phyloP scores from a whole-genome alignment of 2,113 vertebrate species.

The Plectropomus leopardus region DNA sequence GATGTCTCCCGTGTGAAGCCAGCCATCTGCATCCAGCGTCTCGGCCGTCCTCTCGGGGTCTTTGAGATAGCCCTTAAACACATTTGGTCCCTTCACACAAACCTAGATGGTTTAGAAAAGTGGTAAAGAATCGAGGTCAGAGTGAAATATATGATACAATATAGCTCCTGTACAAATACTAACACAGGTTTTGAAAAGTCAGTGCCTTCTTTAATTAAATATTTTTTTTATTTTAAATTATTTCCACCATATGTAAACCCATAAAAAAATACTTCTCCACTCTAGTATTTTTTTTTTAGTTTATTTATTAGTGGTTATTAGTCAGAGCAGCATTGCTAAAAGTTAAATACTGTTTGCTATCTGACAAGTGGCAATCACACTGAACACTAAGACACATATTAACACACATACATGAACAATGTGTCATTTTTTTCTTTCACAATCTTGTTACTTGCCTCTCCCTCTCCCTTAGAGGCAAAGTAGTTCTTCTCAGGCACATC shows the following conservation, averaged over 20 bases:
- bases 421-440: background rate
- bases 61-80: constrained; percentile 98
- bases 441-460: constrained; percentile 87
- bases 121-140: background rate
- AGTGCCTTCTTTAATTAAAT: background rate
- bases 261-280: too few relatives aligned
- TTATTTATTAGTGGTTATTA: too few relatives aligned
- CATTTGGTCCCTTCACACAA: constrained; percentile 97
- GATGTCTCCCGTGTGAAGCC: constrained; percentile 98
- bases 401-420: background rate
- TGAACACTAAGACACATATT: background rate
- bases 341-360: background rate
- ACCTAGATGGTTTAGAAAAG: constrained; percentile 83
- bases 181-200: background rate
- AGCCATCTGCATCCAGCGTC: constrained; percentile 91
- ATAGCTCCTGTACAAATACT: background rate
- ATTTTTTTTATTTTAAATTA: background rate
- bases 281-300: too few relatives aligned
- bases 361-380: background rate
- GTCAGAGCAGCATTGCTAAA: background rate
- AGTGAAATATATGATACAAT: background rate
- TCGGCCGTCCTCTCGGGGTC: constrained; percentile 92
- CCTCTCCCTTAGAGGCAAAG: constrained; percentile 94
- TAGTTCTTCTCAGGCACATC: constrained; percentile 98
- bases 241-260: background rate